Base-by-base conservation (phyloP, 2,797 vertebrate species). In the Tadarida brasiliensis region DNA sequence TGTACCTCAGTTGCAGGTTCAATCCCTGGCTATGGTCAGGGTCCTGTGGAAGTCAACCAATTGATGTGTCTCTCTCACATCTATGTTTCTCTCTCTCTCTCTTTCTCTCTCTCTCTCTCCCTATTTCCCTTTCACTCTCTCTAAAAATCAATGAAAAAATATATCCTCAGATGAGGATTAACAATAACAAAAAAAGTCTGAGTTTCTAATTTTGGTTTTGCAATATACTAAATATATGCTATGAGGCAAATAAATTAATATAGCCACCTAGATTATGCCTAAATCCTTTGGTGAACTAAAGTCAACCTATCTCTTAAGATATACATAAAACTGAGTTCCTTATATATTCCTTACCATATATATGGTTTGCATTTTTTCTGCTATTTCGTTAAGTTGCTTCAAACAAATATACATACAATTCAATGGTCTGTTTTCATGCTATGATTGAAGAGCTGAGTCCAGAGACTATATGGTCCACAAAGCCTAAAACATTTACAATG, bases 161-260 rank as follows among this genome's bases (percentile, higher is more conserved):
- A 4, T 44, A 44, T 44, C 39, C 39, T 44, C 7, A 44, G 39
- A 7, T 44, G 39, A 44, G 39, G 39, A 44, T 44, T 3, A 44
- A 5, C 39, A 44, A 44, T 7, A 44, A 44, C 39, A 44, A 44
- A 4, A 44, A 44, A 44, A 93, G 7, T 67, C 39, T 30, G 3
- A 91, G 11, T 20, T 83, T 93, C 12, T 77, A 78, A 73, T 93
- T 65, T 96, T 83, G 28, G 1, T 93, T 84, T 17, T 68, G 3
- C 33, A 26, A n/a, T 9, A 95, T 86, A 76, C 3, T 87, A 87
- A 87, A 35, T 16, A 71, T 63, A 61, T 35, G 47, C 11, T 70
- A 26, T 65, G 54, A 78, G 11, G 39, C 28, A 93, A 93, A 59
- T 56, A 56, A 63, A 82, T n/a, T 28, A 80, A 59, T 19, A 90